A percentile compares a stretch with the other conserved stretches of the same genome.
Conservation (phyloP, 1,140 invertebrate genomes). For the Chlorops oryzae region DNA sequence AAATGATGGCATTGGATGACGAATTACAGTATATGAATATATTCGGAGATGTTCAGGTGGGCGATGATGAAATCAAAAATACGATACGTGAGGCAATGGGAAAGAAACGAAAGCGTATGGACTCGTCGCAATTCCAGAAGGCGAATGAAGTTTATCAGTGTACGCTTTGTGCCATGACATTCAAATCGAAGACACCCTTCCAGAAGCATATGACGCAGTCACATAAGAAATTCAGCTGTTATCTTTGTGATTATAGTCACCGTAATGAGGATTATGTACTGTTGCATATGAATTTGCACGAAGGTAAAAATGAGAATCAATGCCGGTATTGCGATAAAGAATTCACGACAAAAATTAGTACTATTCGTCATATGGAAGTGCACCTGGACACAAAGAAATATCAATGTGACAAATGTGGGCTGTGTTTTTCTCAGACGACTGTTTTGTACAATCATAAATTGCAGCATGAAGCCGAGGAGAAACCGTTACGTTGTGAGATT, state of each 20-base stretch:
- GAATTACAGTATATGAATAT: conserved; percentile 13
- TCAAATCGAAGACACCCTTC: conserved; percentile 6
- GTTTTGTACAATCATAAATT: conserved; percentile 19
- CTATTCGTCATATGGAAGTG: conserved; percentile 19
- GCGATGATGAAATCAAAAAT: conserved; percentile 12
- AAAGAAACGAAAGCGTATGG: neutral
- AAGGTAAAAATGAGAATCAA: conserved; percentile 15
- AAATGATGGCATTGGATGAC: conserved; percentile 10
- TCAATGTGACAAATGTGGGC: conserved; percentile 21
- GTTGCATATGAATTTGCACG: conserved; percentile 19
- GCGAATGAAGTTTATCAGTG: conserved; percentile 2
- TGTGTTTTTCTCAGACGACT: conserved; percentile 17
- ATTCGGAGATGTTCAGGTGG: conserved; percentile 12
- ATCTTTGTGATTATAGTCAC: conserved; percentile 13
- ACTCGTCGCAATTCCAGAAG: neutral
- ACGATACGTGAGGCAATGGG: conserved; percentile 14
- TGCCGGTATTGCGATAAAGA: conserved; percentile 17
- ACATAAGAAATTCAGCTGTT: conserved; percentile 17
- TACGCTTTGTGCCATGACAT: conserved; percentile 14
- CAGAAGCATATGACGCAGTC: conserved; percentile 10
- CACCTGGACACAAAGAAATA: conserved; percentile 16
- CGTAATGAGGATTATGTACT: conserved; percentile 17
- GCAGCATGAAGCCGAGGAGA: conserved; percentile 20
- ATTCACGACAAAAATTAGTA: conserved; percentile 14
- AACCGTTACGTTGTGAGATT: conserved; percentile 14